A percentile compares a stretch with the other conserved stretches of the same genome.
Conservation (phyloP, 2,888 invertebrate genomes). For the Scaptomyza flava region DNA sequence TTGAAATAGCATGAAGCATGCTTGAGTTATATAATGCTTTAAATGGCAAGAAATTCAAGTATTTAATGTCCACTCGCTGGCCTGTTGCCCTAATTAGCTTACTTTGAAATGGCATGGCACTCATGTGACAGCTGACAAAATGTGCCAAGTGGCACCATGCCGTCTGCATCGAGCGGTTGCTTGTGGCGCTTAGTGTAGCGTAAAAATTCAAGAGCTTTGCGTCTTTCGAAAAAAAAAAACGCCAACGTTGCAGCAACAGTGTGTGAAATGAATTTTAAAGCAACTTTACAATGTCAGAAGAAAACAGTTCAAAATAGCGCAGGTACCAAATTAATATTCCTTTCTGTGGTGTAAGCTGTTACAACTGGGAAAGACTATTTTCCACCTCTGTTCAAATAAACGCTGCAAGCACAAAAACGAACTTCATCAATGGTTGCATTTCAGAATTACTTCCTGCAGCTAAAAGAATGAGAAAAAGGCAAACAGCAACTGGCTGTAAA, state of each 20-base stretch:
- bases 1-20: background rate
- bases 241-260: background rate
- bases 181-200: conserved; percentile 13
- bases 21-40: background rate
- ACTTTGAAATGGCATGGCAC: conserved; percentile 40
- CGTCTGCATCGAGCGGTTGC: conserved; percentile 11
- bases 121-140: conserved; percentile 58
- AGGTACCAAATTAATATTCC: conserved; percentile 26
- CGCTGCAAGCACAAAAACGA: conserved; percentile 13
- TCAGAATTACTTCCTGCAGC: conserved; percentile 30
- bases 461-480: background rate
- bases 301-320: background rate
- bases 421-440: conserved; percentile 30
- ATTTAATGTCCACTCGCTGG: background rate
- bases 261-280: conserved; percentile 16
- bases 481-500: conserved; percentile 7
- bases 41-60: conserved; percentile 5
- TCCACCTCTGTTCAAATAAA: conserved; percentile 22
- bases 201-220: conserved; percentile 39
- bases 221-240: background rate
- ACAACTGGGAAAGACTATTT: conserved; percentile 15
- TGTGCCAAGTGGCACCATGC: conserved; percentile 37
- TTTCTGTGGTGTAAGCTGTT: conserved; percentile 14
- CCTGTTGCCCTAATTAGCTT: conserved; percentile 60
- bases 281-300: conserved; percentile 2